Evolutionary conservation across 2,797 vertebrate genomes (phyloP).

Genomic region (Hafferia zeledoni): DNA sequence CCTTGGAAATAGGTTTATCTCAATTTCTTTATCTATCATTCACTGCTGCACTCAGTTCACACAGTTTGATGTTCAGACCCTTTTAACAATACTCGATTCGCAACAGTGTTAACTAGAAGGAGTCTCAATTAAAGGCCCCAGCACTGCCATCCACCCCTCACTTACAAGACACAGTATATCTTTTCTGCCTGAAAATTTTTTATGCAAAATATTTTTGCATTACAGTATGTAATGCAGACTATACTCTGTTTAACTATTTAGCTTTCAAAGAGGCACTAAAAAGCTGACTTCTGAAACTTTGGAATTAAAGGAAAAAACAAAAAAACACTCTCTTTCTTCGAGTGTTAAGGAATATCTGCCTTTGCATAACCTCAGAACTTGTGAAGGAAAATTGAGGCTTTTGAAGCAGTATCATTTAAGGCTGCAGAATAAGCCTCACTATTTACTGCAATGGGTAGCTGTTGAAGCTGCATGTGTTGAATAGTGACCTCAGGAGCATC

Average conservation of each 20-base stretch:
- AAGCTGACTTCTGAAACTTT: background rate
- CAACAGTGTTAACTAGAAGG: background rate
- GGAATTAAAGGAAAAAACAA: accelerated
- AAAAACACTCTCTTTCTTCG: background rate
- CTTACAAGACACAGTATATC: background rate
- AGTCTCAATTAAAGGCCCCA: background rate
- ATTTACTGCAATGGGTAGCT: background rate
- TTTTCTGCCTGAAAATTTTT: background rate
- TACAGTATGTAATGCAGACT: background rate
- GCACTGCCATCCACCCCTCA: background rate
- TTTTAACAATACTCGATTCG: background rate
- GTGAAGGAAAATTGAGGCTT: background rate
- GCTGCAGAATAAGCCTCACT: background rate
- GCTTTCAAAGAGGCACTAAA: background rate
- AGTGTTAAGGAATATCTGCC: background rate
- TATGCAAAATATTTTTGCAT: background rate
- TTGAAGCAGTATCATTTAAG: background rate
- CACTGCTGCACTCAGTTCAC: background rate
- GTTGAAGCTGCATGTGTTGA: background rate
- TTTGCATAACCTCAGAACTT: background rate
- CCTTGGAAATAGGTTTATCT: background rate
- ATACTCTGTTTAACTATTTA: background rate
- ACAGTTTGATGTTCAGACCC: background rate
- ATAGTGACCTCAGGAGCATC: background rate
- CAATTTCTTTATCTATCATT: background rate